Percentiles rank a stretch among this genome's conserved stretches.
Conservation (phyloP, 1,140 invertebrate species). For the Lepeophtheirus salmonis region DNA sequence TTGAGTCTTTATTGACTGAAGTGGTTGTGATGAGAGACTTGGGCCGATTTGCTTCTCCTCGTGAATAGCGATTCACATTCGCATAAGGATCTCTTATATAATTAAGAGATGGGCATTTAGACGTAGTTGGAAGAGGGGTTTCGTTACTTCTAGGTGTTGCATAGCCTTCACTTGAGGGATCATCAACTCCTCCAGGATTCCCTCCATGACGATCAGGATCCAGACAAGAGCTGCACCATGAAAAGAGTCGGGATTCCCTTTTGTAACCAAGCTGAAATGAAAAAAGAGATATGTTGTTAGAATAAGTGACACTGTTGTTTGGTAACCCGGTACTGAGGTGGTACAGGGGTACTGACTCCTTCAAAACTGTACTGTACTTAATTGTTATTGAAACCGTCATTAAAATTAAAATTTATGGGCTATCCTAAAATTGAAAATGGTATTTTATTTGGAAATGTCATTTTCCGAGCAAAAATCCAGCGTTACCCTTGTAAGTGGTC, state of each 20-base stretch:
- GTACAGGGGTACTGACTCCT: too few relatives aligned
- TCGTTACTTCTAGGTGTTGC: conserved; percentile 60
- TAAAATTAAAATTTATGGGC: too few relatives aligned
- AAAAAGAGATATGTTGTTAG: not conserved
- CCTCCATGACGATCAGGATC: conserved; percentile 24
- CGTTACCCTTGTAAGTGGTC: too few relatives aligned
- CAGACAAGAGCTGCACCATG: conserved; percentile 25
- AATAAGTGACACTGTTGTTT: too few relatives aligned
- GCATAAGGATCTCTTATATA: conserved; percentile 50
- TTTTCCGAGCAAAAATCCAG: too few relatives aligned
- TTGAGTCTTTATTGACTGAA: not conserved
- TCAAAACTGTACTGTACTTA: too few relatives aligned
- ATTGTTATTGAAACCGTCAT: too few relatives aligned
- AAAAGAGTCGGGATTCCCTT: conserved; percentile 18
- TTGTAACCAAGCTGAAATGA: not conserved
- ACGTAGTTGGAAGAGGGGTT: conserved; percentile 55
- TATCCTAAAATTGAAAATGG: too few relatives aligned
- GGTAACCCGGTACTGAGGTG: too few relatives aligned
- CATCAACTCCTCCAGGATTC: conserved; percentile 23
- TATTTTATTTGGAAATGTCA: too few relatives aligned
- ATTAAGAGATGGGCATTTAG: conserved; percentile 59
- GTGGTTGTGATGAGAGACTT: conserved; percentile 22
- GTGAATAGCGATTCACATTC: conserved; percentile 27
- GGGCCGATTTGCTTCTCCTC: conserved; percentile 22
- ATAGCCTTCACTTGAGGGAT: conserved; percentile 24